Base-by-base conservation (phyloP, 1,140 invertebrate genomes). In the Drosophila orena region DNA sequence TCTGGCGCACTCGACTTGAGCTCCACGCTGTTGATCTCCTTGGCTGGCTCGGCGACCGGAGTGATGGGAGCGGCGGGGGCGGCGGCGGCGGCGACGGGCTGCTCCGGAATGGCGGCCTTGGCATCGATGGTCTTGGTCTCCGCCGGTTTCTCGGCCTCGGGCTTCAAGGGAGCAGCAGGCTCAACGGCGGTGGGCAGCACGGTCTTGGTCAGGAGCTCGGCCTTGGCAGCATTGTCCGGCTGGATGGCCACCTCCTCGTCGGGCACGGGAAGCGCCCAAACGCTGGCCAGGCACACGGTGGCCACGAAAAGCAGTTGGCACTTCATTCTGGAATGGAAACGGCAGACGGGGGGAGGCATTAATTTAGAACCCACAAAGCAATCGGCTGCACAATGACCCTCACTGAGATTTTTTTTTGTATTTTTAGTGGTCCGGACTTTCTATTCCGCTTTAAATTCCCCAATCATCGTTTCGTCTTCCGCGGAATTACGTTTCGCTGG, bases 191-290 rank as follows among this genome's bases (percentile, higher is more conserved):
- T 79, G 24, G 50, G 43, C n/a, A 70, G 57, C 10, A 70, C 56
- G 14, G 64, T 77, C 42, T 77, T 77, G 65, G 56, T 66, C 4
- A 77, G 47, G 7, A 77, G 42, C 14, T 77, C 74, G 14, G 74
- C 74, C 64, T 77, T 77, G 20, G 74, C 38, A 44, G 59, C 70
- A 20, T 55, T 65, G 10, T 73, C 77, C 12, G 78, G 71, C 64
- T 77, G 73, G 11, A 88, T 79, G 46, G 78, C 81, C 24, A 88
- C 83, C 52, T 88, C 83, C 65, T 88, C 83, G 46, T 88, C 83
- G 42, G 83, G 83, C 11, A 88, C 81, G 1, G 83, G 83, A 6
- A 76, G 34, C 8, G 81, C 49, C 66, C 72, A 88, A n/a, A 65
- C 76, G 47, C 75, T 65, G 37, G 66, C 76, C 43, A 85, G 68